Evolutionary conservation across 2,113 vertebrate genomes (phyloP).

Genomic region (Cynocephalus volans): DNA sequence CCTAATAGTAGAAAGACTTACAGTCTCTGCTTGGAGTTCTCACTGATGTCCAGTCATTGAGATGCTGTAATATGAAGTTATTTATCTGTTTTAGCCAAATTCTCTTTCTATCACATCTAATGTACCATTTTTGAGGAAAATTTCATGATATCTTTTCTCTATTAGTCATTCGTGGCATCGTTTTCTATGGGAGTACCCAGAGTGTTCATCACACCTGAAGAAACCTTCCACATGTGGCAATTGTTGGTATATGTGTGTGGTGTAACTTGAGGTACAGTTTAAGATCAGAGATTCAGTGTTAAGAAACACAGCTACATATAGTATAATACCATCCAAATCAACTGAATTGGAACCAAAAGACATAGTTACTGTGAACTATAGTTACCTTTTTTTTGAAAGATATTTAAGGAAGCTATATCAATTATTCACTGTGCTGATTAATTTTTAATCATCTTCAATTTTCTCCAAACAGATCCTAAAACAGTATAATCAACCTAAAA

Average conservation of each 20-base stretch:
- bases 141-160: neutral
- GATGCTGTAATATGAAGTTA: constrained; percentile 38
- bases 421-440: neutral
- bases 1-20: constrained; percentile 63
- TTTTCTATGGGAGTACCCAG: neutral
- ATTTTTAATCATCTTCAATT: neutral
- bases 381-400: neutral
- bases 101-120: neutral
- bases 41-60: neutral
- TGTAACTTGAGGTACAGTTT: neutral
- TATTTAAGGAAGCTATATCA: neutral
- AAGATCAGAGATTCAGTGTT: neutral
- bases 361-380: neutral
- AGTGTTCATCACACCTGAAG: neutral
- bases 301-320: neutral
- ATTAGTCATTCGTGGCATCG: neutral
- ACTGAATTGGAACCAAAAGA: neutral
- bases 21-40: neutral
- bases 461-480: neutral
- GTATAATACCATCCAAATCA: neutral
- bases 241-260: neutral
- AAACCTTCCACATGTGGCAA: neutral
- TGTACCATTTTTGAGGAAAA: neutral
- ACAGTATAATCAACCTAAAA: neutral
- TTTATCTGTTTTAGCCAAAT: constrained; percentile 42